phyloP scores from a whole-genome alignment of 2,888 invertebrate genomes.

The Lottia gigantea region DNA sequence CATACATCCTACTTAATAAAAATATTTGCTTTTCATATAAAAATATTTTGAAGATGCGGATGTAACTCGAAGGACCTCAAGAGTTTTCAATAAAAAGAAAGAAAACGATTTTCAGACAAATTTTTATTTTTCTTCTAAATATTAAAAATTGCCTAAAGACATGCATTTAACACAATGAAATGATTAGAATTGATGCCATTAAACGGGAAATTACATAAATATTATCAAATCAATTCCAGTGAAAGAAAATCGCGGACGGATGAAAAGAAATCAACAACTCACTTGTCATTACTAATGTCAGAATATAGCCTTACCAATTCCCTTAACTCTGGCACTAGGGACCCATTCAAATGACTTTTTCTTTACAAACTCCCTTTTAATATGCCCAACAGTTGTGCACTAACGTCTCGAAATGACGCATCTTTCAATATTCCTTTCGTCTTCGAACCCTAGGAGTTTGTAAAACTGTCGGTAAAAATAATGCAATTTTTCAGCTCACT shows the following conservation, averaged over 20 bases:
- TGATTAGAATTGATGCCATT: constrained; percentile 5
- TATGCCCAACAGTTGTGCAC: constrained; percentile 20
- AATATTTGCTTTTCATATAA: too few relatives aligned
- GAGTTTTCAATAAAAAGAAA: too few relatives aligned
- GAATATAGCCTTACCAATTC: constrained; percentile 8
- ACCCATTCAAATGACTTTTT: constrained; percentile 16
- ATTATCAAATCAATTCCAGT: constrained; percentile 8
- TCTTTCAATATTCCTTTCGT: constrained; percentile 4
- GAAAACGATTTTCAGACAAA: too few relatives aligned
- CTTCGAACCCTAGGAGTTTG: constrained; percentile 11
- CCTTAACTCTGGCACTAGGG: constrained; percentile 18
- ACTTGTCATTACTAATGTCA: constrained; percentile 3
- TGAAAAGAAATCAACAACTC: constrained; percentile 8
- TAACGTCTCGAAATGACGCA: constrained; percentile 13
- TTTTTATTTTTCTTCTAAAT: too few relatives aligned
- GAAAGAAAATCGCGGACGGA: constrained; percentile 4
- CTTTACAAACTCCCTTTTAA: constrained; percentile 24
- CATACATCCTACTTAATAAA: too few relatives aligned
- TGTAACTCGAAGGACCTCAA: too few relatives aligned
- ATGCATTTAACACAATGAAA: too few relatives aligned
- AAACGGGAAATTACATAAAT: constrained; percentile 7
- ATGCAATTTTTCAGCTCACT: constrained; percentile 27
- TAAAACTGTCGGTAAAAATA: constrained; percentile 19
- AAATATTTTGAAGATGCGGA: too few relatives aligned
- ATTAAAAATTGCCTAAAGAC: too few relatives aligned